Base-by-base conservation (phyloP, 2,888 invertebrate genomes). In the Hypena proboscidalis region DNA sequence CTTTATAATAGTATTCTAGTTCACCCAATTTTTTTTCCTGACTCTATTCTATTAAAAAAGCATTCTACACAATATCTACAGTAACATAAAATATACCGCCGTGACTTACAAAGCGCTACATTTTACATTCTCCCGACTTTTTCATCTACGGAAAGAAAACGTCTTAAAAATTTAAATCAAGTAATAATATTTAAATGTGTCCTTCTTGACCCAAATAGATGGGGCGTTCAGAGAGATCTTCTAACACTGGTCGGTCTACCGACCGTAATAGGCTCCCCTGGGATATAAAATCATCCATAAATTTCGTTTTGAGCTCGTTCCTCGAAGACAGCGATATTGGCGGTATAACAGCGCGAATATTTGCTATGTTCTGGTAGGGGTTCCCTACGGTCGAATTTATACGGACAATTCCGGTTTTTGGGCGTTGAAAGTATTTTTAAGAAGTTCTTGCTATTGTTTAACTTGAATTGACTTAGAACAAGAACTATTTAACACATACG, bases 231-330 rank as follows among this genome's bases (percentile, higher is more conserved):
- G 41, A 47, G 51, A 54, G 58, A 43, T 60, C 63, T 46, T 27
- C 39, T 58, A 67, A 66, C 45, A 37, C 40, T 73, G 68, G 76
- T 27, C 58, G 59, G 52, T 51, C 38, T 49, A 49, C 48, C 65
- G 56, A 45, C 39, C 52, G 75, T 85, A 83, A 85, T 83, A 77
- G 75, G 77, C 75, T 82, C 83, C 78, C 78, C 59, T 63, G 75
- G 79, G 83, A 77, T 74, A 82, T 80, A 80, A 81, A 83, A 79
- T 77, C 74, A 74, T 53, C 67, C 72, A 80, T 85, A 85, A 85
- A 85, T 85, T 85, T 75, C 72, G 70, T 82, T 82, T 79, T 75
- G 75, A 80, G 70, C 71, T 58, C 32, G 11, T 50, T 53, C 34
- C 40, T 38, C 32, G 52, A 59, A 62, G 65, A 60, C 62, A 58